Conservation (phyloP, 2,113 vertebrate species). For the Tyrannus savana region DNA sequence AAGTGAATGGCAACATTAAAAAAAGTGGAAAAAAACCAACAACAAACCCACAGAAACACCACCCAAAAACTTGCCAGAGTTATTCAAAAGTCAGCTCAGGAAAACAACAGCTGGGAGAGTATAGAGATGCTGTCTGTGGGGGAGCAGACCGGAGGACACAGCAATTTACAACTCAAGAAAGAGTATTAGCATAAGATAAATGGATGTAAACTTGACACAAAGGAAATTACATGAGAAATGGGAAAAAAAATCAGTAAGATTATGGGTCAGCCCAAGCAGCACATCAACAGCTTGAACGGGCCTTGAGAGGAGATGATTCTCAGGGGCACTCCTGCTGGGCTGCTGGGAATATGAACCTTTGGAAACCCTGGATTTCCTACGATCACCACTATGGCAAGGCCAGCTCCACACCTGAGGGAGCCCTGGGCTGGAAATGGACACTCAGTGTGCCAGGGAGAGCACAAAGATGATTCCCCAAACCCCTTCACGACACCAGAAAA, state of each 20-base stretch:
- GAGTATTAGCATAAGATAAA: neutral
- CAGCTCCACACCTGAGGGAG: neutral
- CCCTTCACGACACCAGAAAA: neutral
- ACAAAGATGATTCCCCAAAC: neutral
- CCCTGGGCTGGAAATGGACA: neutral
- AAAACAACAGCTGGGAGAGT: neutral
- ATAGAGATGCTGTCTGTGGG: neutral
- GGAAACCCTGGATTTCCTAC: accelerated
- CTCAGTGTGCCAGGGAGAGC: neutral
- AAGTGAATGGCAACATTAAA: neutral
- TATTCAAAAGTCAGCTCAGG: neutral
- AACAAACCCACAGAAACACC: too few relatives aligned
- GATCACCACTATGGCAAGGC: accelerated
- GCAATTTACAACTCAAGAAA: neutral
- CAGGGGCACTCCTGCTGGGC: too few relatives aligned
- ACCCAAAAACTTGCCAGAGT: neutral
- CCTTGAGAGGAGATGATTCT: accelerated
- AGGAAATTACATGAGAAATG: neutral
- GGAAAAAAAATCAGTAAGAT: neutral
- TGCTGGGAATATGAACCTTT: accelerated
- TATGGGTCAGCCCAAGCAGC: neutral
- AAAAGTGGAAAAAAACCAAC: neutral
- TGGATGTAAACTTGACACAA: neutral
- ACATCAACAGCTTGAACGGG: neutral
- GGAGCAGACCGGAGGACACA: neutral